phyloP scores from a whole-genome alignment of 2,113 vertebrate species.

The Artemisiospiza belli region DNA sequence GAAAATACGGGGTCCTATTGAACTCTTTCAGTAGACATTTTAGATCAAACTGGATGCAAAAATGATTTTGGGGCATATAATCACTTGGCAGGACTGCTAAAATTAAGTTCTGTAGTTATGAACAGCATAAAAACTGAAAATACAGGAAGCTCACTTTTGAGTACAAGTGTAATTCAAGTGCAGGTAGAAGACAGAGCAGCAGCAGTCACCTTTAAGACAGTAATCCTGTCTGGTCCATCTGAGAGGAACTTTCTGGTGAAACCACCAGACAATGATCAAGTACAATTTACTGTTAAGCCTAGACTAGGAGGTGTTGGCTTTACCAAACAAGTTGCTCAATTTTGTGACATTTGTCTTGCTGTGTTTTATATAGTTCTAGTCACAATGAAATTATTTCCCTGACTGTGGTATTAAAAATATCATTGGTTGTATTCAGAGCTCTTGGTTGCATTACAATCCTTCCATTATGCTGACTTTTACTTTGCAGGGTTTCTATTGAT shows the following conservation, averaged over 20 bases:
- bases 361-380: neutral
- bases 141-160: neutral
- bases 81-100: neutral
- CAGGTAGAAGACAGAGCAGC: neutral
- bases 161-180: neutral
- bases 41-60: neutral
- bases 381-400: neutral
- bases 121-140: neutral
- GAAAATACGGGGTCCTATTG: neutral
- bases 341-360: neutral
- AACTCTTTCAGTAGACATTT: neutral
- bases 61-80: neutral
- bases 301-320: neutral
- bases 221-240: neutral
- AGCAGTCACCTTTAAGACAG: neutral
- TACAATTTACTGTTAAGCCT: neutral
- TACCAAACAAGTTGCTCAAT: neutral
- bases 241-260: neutral
- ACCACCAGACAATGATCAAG: neutral
- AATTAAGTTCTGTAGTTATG: neutral
- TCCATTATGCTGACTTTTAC: slow-evolving; percentile 36
- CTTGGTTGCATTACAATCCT: slow-evolving; percentile 2
- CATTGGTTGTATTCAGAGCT: neutral
- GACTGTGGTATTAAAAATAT: neutral
- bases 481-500: slow-evolving; percentile 22